Conservation (phyloP, 2,797 vertebrate species). For the Tinamus major region DNA sequence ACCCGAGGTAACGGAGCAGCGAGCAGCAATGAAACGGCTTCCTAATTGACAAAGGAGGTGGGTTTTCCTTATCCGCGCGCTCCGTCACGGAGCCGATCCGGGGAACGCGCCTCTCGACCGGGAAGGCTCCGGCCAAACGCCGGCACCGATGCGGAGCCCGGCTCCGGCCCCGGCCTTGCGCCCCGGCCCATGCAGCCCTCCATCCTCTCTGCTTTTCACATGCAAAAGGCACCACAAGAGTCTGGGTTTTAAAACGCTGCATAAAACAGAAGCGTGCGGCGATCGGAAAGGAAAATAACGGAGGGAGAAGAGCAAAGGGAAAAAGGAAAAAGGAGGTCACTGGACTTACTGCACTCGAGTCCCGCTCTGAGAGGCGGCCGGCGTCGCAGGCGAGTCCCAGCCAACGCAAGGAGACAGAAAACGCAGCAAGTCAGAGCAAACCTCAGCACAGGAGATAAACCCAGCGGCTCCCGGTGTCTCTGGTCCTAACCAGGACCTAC, state of each 20-base stretch:
- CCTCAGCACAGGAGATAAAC: not conserved
- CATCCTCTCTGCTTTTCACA: too few species aligned
- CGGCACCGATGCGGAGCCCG: not conserved
- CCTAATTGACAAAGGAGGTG: slow-evolving; percentile 76
- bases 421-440: slow-evolving; percentile 61
- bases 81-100: not conserved
- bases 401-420: slow-evolving; percentile 49
- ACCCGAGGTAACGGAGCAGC: slow-evolving; percentile 78
- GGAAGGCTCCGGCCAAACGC: too few species aligned
- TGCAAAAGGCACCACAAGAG: not conserved
- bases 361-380: slow-evolving; percentile 86
- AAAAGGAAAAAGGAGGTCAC: not conserved
- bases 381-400: not conserved
- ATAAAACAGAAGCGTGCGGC: accelerated
- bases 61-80: slow-evolving; percentile 71
- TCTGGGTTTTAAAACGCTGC: not conserved
- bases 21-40: slow-evolving; percentile 77
- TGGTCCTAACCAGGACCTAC: not conserved
- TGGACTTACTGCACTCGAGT: slow-evolving; percentile 89
- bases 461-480: not conserved
- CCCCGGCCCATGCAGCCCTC: too few species aligned
- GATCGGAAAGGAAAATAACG: accelerated
- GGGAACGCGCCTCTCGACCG: too few species aligned
- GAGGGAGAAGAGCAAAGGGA: too few species aligned
- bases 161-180: not conserved